These are phyloP conservation scores for Drosophila seclusa DNA, from an alignment of 2,888 invertebrate genomes.

Conservation along the genomic window DNA sequence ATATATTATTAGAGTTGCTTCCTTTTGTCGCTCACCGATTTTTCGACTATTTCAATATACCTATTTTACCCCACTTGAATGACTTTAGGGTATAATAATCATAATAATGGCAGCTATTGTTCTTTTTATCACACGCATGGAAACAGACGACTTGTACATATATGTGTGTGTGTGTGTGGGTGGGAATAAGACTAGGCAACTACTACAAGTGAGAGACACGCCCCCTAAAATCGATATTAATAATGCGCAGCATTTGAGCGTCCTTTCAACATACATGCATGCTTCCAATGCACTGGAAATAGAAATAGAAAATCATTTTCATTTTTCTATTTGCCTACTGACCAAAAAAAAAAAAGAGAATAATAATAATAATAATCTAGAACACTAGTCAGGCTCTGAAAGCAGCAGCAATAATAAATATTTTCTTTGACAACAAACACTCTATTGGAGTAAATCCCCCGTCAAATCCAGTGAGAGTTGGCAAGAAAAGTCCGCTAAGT, in stretches of 20 bases:
- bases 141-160: conserved; percentile 7
- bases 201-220: conserved; percentile 11
- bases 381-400: conserved; percentile 11
- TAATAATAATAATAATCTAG: conserved; percentile 7
- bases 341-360: conserved; percentile 24
- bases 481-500: conserved; percentile 62
- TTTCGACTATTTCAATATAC: background rate
- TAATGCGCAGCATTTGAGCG: conserved; percentile 73
- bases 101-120: conserved; percentile 37
- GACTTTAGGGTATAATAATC: background rate
- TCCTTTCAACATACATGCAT: conserved; percentile 68
- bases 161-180: background rate
- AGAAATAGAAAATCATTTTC: conserved; percentile 46
- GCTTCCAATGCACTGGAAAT: conserved; percentile 61
- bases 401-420: conserved; percentile 11
- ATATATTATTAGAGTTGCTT: background rate
- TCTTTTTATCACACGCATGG: conserved; percentile 47
- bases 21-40: background rate
- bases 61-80: background rate
- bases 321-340: conserved; percentile 23
- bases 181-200: conserved; percentile 23
- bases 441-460: conserved; percentile 69
- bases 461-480: conserved; percentile 60
- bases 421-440: conserved; percentile 46
- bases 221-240: conserved; percentile 72